Conservation (phyloP, 1,140 invertebrate genomes). For the Drosophila pallidifrons region DNA sequence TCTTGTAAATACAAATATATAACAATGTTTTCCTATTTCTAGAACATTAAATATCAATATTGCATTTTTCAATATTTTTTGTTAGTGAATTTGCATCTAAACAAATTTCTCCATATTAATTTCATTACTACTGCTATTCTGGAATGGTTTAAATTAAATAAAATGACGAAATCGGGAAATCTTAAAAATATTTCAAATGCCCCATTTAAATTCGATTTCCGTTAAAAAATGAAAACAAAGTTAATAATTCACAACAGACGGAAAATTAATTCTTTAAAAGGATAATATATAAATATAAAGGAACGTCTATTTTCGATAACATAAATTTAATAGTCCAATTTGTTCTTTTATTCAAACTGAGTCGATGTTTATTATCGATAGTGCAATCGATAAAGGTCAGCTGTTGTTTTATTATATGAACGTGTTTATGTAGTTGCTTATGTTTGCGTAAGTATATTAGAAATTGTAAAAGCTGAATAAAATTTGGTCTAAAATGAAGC, state of each 20-base stretch:
- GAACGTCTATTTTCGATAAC: not conserved
- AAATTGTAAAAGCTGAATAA: not conserved
- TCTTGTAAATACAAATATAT: conserved; percentile 4
- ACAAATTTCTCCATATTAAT: too few species aligned
- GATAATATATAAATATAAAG: not conserved
- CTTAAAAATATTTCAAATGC: too few species aligned
- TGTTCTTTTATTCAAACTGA: not conserved
- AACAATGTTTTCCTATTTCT: conserved; percentile 9
- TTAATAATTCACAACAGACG: not conserved
- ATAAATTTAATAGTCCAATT: not conserved
- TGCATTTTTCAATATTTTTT: too few species aligned
- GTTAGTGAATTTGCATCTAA: too few species aligned
- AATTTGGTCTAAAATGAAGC: not conserved
- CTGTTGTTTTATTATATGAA: conserved; percentile 12
- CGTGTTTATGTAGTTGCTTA: conserved; percentile 5
- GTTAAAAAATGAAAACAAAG: too few species aligned
- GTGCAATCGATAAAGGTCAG: not conserved
- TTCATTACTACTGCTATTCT: too few species aligned
- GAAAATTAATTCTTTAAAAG: not conserved
- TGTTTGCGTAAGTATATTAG: conserved; percentile 14
- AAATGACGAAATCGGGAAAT: too few species aligned
- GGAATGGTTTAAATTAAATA: too few species aligned
- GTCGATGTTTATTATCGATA: conserved; percentile 7
- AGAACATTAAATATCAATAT: not conserved
- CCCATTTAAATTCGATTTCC: too few species aligned